Conservation (phyloP, 2,113 vertebrate species). For the Lanius ludovicianus region DNA sequence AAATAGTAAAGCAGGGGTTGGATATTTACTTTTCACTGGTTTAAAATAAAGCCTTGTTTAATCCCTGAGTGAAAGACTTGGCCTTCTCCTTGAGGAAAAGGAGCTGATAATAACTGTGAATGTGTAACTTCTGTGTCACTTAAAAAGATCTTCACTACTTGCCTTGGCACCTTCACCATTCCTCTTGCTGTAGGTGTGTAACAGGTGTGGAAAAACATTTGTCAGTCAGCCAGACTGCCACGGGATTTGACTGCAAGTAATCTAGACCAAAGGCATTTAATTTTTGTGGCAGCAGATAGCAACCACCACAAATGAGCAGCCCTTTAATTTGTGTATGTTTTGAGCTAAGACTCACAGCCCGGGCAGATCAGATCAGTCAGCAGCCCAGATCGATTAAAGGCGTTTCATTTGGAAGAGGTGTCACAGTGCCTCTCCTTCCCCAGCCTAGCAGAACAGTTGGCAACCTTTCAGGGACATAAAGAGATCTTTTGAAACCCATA, state of each 20-base stretch:
- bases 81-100: not conserved
- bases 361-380: not conserved
- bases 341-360: not conserved
- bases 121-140: not conserved
- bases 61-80: constrained; percentile 2
- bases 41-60: constrained; percentile 45
- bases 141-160: not conserved
- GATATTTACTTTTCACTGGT: constrained; percentile 35
- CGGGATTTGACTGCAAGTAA: not conserved
- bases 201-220: not conserved
- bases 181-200: not conserved
- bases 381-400: not conserved
- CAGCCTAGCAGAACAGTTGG: not conserved
- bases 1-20: constrained; percentile 7
- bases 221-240: not conserved
- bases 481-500: not conserved
- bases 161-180: not conserved
- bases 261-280: not conserved
- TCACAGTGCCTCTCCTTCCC: not conserved
- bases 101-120: constrained; percentile 19
- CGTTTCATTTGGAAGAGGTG: not conserved
- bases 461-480: not conserved
- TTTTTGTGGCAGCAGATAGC: not conserved
- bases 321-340: not conserved
- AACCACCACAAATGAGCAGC: not conserved